phyloP scores from a whole-genome alignment of 1,140 invertebrate genomes.

The Trichonephila inaurata region DNA sequence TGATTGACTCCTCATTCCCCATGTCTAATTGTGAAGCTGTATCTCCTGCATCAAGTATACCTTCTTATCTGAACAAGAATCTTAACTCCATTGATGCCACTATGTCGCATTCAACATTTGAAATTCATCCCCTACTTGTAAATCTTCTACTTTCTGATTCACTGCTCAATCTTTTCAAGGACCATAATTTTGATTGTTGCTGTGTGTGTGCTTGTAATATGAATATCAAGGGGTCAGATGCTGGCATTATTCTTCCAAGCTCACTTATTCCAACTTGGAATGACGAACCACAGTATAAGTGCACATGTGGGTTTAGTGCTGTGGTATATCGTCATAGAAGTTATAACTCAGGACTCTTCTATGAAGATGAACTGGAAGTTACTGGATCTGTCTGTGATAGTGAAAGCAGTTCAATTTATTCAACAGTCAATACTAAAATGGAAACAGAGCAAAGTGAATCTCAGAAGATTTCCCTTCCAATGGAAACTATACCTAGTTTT shows the following conservation, averaged over 20 bases:
- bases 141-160: constrained; percentile 96
- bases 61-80: constrained; percentile 69
- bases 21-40: constrained; percentile 58
- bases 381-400: constrained; percentile 89
- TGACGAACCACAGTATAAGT: constrained; percentile 90
- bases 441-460: constrained; percentile 16
- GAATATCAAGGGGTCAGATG: constrained; percentile 92
- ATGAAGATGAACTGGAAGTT: constrained; percentile 98
- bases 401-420: constrained; percentile 38
- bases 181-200: constrained; percentile 99
- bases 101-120: constrained; percentile 9
- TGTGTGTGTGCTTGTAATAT: constrained; percentile 98
- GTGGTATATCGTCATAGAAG: constrained; percentile 92
- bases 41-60: constrained; percentile 48
- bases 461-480: background rate
- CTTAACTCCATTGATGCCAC: constrained; percentile 40
- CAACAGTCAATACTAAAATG: background rate
- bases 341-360: constrained; percentile 95
- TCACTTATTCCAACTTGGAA: constrained; percentile 68
- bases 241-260: constrained; percentile 89
- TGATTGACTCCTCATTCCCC: constrained; percentile 21
- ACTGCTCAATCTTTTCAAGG: constrained; percentile 94
- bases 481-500: constrained; percentile 43
- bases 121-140: constrained; percentile 86
- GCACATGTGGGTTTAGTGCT: constrained; percentile 97